Evolutionary conservation across 2,888 invertebrate species (phyloP), one percentile per base, ranked within the genome.

Genomic region (Nineta flava): DNA sequence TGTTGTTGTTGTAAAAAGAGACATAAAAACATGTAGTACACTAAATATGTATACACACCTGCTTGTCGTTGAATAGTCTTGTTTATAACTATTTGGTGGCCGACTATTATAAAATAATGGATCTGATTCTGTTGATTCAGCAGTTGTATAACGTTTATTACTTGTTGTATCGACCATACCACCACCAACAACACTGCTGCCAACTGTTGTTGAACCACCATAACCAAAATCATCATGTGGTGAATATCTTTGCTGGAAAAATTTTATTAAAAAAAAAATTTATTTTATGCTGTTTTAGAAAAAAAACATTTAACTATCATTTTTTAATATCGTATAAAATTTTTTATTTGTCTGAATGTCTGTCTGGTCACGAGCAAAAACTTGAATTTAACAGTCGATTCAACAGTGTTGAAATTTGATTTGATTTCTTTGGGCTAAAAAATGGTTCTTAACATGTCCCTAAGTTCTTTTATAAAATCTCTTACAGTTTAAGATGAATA

Each of bases 81-180:
- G 77, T 70, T 77, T 79, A 65, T 77, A 77, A 59, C 73, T 73
- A 26, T 26, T 26, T 62, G 79, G 76, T 50, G 91, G 91, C 65
- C 88, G 77, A 67, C 90, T 90, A 70, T 91, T 91, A 70, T 91
- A 92, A 66, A 81, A 91, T 57, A 92, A 74, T 45, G 83, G 83
- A 65, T 83, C 83, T 61, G 77, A 76, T 66, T 75, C 73, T 54
- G 68, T 64, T 59, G 61, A 63, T 50, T 68, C 67, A 52, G 32
- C 26, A 15, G 16, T 31, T 9, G 42, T 17, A 16, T 59, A 59
- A 40, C 57, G 58, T 50, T 72, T 71, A 56, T 69, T 67, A 38
- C 12, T 32, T 32, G 9, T 10, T 32, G 10, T 1, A 38, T 12
- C 38, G 1, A 38, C 2, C n/a, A 13, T 38, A 13, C 44, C 44